Evolutionary conservation across 2,888 invertebrate species (phyloP).

Genomic region (Theristus sp.): DNA sequence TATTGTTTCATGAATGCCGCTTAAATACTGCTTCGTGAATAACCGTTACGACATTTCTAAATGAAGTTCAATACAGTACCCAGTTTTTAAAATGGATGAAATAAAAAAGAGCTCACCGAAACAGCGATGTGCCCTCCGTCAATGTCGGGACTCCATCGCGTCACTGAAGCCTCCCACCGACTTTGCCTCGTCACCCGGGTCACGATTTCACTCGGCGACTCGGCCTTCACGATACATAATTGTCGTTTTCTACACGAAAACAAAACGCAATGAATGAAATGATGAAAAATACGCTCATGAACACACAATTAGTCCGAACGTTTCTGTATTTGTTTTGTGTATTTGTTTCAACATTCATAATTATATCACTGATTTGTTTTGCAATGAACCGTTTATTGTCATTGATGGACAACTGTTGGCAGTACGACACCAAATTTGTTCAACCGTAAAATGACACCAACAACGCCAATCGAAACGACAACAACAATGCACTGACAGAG

Average conservation of each 20-base stretch:
- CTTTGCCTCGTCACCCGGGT: background rate
- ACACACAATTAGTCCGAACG: background rate
- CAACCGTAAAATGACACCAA: background rate
- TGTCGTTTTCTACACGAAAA: background rate
- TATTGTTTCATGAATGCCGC: too few relatives aligned
- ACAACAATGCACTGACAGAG: background rate
- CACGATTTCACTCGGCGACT: background rate
- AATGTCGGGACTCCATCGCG: background rate
- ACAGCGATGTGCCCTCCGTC: background rate
- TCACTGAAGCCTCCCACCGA: background rate
- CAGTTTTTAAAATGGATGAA: too few relatives aligned
- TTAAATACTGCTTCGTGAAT: too few relatives aligned
- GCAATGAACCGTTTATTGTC: too few relatives aligned
- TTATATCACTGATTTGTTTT: too few relatives aligned
- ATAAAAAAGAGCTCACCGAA: background rate
- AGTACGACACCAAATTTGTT: background rate
- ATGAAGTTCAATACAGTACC: too few relatives aligned
- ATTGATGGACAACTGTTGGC: background rate
- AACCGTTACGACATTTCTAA: too few relatives aligned
- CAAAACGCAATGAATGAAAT: too few relatives aligned
- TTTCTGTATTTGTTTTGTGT: background rate
- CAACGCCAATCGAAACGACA: background rate
- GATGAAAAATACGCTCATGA: background rate
- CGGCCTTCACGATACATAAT: background rate
- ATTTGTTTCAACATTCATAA: background rate